phyloP scores from a whole-genome alignment of 92 coral and sea anemone genomes.

The Parazoanthus swiftii region DNA sequence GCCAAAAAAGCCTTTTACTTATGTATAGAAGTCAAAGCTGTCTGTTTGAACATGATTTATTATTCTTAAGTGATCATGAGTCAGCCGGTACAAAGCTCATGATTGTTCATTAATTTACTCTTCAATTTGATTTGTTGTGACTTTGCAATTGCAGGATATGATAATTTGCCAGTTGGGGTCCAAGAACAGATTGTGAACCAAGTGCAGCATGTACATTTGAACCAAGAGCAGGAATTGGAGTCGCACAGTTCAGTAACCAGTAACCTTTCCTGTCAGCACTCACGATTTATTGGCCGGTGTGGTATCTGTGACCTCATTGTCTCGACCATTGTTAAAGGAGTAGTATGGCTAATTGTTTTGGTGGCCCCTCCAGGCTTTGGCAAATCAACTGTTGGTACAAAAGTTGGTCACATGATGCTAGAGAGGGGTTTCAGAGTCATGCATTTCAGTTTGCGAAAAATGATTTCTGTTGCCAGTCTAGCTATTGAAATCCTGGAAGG shows the following conservation, averaged over 20 bases:
- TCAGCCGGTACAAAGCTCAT: no score
- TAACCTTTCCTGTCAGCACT: conserved; percentile 30
- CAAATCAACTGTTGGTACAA: conserved; percentile 55
- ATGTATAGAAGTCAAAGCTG: no score
- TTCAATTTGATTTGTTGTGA: no score
- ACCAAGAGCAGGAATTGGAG: no score
- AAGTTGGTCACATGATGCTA: conserved; percentile 51
- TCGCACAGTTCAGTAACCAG: not conserved
- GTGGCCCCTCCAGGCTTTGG: conserved; percentile 78
- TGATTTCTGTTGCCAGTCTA: conserved; percentile 31
- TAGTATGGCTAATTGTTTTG: conserved; percentile 34
- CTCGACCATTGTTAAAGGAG: not conserved
- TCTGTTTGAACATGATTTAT: no score
- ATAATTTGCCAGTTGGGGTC: not conserved
- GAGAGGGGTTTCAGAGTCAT: conserved; percentile 46
- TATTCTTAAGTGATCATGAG: no score
- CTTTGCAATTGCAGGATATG: not conserved
- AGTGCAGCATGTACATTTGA: not conserved
- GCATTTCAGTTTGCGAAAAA: conserved; percentile 42
- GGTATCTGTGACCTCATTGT: conserved; percentile 38
- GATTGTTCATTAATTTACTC: no score
- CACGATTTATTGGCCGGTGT: conserved; percentile 66
- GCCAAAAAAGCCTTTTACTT: no score
- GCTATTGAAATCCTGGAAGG: conserved; percentile 50
- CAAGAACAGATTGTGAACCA: conserved; percentile 6